Conservation (phyloP, 2,888 invertebrate species). For the Cylindroiulus punctatus region DNA sequence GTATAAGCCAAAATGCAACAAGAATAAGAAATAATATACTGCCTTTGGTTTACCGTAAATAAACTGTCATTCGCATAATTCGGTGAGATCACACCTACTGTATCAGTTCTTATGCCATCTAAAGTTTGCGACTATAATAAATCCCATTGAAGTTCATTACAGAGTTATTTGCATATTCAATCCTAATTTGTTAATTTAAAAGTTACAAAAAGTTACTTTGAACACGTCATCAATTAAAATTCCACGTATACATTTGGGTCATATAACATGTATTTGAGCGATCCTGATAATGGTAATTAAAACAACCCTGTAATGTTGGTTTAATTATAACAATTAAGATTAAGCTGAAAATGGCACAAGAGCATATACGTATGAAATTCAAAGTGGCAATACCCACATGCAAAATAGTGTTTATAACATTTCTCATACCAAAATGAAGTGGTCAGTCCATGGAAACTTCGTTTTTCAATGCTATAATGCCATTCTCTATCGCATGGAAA, state of each 20-base stretch:
- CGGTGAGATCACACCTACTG: too few relatives aligned
- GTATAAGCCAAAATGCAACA: neutral
- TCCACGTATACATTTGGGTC: neutral
- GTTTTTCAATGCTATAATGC: neutral
- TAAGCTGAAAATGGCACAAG: conserved; percentile 6
- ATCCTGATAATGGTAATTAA: conserved; percentile 3
- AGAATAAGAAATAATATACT: neutral
- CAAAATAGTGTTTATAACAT: neutral
- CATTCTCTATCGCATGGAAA: neutral
- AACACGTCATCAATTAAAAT: neutral
- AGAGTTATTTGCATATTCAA: neutral
- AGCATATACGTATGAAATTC: neutral
- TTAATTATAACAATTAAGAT: conserved; percentile 26
- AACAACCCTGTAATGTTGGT: conserved; percentile 13
- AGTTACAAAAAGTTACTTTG: too few relatives aligned
- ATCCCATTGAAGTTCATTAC: too few relatives aligned
- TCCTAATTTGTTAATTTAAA: neutral
- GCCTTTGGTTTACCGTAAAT: neutral
- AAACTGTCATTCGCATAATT: too few relatives aligned
- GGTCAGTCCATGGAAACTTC: neutral
- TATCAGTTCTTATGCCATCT: too few relatives aligned
- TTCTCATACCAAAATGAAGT: neutral
- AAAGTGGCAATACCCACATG: neutral
- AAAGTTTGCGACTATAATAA: too few relatives aligned
- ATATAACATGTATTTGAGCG: neutral